Evolutionary conservation across 1,140 invertebrate genomes (phyloP).

Genomic region (Cheumatopsyche charites): DNA sequence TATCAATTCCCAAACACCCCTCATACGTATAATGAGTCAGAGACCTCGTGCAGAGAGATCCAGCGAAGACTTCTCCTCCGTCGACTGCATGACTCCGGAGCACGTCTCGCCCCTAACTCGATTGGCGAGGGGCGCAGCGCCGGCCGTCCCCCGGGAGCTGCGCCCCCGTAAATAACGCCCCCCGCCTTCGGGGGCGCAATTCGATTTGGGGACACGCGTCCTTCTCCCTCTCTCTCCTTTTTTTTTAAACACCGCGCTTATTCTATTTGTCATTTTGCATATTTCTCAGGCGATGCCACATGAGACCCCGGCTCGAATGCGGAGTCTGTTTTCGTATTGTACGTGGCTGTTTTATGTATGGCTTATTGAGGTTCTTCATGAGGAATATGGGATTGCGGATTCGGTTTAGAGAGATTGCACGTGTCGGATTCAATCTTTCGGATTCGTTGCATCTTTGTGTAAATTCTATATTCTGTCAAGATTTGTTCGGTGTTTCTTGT

Average conservation of each 20-base stretch:
- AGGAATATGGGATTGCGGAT: too few species aligned
- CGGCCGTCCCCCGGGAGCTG: conserved; percentile 18
- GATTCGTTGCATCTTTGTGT: too few species aligned
- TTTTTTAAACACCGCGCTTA: conserved; percentile 12
- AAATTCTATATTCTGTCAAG: too few species aligned
- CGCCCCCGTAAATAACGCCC: conserved; percentile 29
- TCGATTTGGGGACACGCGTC: conserved; percentile 22
- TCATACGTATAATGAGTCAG: background rate
- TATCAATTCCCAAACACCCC: too few species aligned
- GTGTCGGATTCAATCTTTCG: too few species aligned
- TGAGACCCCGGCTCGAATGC: background rate
- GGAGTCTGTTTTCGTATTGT: too few species aligned
- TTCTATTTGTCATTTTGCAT: conserved; percentile 24
- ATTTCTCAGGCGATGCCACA: conserved; percentile 6
- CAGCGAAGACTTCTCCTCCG: too few species aligned
- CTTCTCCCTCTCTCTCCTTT: background rate
- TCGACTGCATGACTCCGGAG: conserved; percentile 10
- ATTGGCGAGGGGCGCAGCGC: conserved; percentile 17
- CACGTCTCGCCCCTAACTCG: conserved; percentile 35
- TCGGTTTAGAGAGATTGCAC: too few species aligned
- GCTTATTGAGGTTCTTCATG: too few species aligned
- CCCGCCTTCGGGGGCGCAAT: conserved; percentile 4
- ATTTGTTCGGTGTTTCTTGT: too few species aligned
- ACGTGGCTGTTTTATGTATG: too few species aligned
- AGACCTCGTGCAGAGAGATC: too few species aligned